Evolutionary conservation across 2,797 vertebrate species (phyloP).

Genomic region (Liparis tanakae): DNA sequence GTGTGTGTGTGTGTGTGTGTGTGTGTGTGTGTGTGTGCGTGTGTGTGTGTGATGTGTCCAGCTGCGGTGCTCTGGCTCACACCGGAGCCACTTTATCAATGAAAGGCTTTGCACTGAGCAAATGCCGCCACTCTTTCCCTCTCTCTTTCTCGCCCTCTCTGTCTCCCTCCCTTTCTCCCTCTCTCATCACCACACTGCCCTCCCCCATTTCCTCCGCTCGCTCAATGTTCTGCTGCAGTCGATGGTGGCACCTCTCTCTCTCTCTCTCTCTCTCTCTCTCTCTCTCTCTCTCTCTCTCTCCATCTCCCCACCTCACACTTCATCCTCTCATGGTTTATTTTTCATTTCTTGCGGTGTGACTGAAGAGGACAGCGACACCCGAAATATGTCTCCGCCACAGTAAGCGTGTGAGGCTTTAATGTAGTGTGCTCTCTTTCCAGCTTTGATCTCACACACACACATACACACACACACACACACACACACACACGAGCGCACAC

Average conservation of each 20-base stretch:
- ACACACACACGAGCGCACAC: slow-evolving; percentile 22
- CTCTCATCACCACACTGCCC: slow-evolving; percentile 54
- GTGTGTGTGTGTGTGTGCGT: slow-evolving; percentile 42
- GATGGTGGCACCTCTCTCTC: slow-evolving; percentile 44
- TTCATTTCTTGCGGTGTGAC: slow-evolving; percentile 3
- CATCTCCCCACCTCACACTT: slow-evolving; percentile 20
- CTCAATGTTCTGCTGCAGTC: slow-evolving; percentile 71
- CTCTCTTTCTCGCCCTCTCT: slow-evolving; percentile 30
- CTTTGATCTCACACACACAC: slow-evolving; percentile 7
- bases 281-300: slow-evolving; percentile 33
- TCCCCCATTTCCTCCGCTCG: slow-evolving; percentile 48
- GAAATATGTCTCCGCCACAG: slow-evolving; percentile 7
- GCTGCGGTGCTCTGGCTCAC: slow-evolving; percentile 60
- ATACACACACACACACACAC: slow-evolving; percentile 2
- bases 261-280: slow-evolving; percentile 21
- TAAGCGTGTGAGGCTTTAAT: slow-evolving; percentile 7
- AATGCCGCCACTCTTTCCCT: slow-evolving; percentile 53
- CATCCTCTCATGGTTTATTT: slow-evolving; percentile 9
- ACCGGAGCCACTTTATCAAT: slow-evolving; percentile 76
- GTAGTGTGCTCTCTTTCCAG: slow-evolving; percentile 11
- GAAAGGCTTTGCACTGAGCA: slow-evolving; percentile 74
- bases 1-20: slow-evolving; percentile 53
- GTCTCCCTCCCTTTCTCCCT: slow-evolving; percentile 35
- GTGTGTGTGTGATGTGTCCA: slow-evolving; percentile 58
- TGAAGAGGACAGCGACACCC: slow-evolving; percentile 20